These are phyloP conservation scores for Rhynchomys soricoides DNA, from an alignment of 2,113 vertebrate species.

Conservation along the genomic window DNA sequence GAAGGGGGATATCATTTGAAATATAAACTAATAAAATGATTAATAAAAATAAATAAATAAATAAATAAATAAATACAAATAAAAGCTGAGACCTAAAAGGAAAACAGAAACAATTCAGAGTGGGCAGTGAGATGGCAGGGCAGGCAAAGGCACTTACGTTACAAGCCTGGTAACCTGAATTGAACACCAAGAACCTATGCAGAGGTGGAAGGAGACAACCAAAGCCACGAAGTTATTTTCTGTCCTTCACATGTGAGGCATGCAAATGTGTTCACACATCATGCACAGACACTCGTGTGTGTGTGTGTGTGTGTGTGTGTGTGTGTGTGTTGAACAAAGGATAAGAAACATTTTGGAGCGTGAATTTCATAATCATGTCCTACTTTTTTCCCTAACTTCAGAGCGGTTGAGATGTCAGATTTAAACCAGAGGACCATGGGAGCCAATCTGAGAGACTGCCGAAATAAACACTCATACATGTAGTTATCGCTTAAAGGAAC, in stretches of 20 bases:
- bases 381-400: background rate
- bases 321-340: background rate
- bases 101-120: background rate
- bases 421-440: background rate
- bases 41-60: too few species aligned
- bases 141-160: background rate
- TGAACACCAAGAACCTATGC: background rate
- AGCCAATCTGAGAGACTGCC: background rate
- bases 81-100: background rate
- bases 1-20: too few species aligned
- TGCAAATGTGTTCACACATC: background rate
- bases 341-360: constrained; percentile 1
- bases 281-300: background rate
- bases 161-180: background rate
- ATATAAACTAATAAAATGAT: too few species aligned
- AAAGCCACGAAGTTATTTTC: background rate
- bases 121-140: background rate
- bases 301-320: background rate
- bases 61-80: background rate
- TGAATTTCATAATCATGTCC: constrained; percentile 17
- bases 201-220: background rate
- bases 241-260: background rate
- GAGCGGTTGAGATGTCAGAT: background rate
- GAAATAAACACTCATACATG: constrained; percentile 49
- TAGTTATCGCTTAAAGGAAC: constrained; percentile 44